Base-by-base conservation (phyloP, 2,113 vertebrate genomes). In the Oncorhynchus keta region DNA sequence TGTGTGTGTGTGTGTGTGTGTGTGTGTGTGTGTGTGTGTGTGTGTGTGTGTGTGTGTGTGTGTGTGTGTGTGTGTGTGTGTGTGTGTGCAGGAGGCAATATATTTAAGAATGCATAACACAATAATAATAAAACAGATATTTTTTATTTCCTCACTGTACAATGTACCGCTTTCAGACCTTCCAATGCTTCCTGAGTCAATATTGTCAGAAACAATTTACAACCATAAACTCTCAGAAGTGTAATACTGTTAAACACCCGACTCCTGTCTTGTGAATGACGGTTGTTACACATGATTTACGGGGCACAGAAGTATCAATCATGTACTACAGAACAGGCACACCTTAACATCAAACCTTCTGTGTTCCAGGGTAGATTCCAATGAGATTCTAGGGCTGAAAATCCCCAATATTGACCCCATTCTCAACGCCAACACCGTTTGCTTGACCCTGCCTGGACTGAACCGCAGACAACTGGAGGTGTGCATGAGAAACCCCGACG, bases 401-500 rank as follows among this genome's bases (percentile, higher is more conserved):
- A 94, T 98, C 48, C 97, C 96, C 0, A 91, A 91, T 85, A 95
- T 95, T 0, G 98, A 99, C 79, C 98, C 98, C 0, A 96, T 99
- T 85, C 91, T 99, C 78, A 98, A 98, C 0, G 97, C 97, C 89
- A 99, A 99, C 92, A 98, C 98, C 0, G 98, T 99, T 81, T 99
- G 97, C 85, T 89, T 98, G 89, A 99, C 97, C 0, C 89, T 99
- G 79, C 96, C 98, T 0, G 97, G 97, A 8, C 86, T 99, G 91
- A 99, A 96, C 0, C 93, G 95, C 69, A 93, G 95, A 76, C 97
- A 99, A 91, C 90, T 99, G 92, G 97, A 98, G 75, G 96, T 98
- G 74, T 99, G 98, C 2, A 97, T 97, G 91, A 93, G 96, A 3
- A 96, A 96, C 87, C 98, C 98, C 0, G 97, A 99, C 0, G 98